phyloP scores from a whole-genome alignment of 2,113 vertebrate species.

The Falco punctatus region DNA sequence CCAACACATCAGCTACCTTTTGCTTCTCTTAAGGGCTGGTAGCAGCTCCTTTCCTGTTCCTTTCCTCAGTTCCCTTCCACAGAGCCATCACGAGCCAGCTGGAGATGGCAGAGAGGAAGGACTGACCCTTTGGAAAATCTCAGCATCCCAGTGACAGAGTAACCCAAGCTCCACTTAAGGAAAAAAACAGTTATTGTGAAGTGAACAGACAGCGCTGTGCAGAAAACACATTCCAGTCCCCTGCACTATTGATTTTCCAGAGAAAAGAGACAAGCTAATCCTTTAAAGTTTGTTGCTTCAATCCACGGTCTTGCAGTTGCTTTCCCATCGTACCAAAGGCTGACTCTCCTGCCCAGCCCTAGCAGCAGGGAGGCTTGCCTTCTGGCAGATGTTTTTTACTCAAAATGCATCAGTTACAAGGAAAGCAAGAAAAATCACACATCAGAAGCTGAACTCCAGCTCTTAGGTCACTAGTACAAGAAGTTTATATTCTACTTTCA shows the following conservation, averaged over 20 bases:
- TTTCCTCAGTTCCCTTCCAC: not conserved
- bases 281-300: constrained; percentile 28
- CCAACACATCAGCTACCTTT: not conserved
- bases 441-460: not conserved
- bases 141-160: not conserved
- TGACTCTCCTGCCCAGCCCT: not conserved
- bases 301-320: not conserved
- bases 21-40: not conserved
- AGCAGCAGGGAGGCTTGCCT: not conserved
- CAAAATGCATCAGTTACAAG: not conserved
- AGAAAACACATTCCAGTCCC: constrained; percentile 7
- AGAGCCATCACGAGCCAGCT: not conserved
- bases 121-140: not conserved
- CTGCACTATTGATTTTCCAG: constrained; percentile 62
- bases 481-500: not conserved
- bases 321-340: not conserved
- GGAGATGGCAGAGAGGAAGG: not conserved
- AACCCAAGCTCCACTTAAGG: constrained; percentile 16
- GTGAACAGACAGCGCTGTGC: not conserved
- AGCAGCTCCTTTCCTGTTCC: not conserved
- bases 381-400: not conserved
- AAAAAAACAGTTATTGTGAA: not conserved
- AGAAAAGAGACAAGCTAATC: constrained; percentile 65
- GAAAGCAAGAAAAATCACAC: not conserved
- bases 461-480: not conserved